Evolutionary conservation across 2,113 vertebrate species (phyloP).

Genomic region (Carassius gibelio): DNA sequence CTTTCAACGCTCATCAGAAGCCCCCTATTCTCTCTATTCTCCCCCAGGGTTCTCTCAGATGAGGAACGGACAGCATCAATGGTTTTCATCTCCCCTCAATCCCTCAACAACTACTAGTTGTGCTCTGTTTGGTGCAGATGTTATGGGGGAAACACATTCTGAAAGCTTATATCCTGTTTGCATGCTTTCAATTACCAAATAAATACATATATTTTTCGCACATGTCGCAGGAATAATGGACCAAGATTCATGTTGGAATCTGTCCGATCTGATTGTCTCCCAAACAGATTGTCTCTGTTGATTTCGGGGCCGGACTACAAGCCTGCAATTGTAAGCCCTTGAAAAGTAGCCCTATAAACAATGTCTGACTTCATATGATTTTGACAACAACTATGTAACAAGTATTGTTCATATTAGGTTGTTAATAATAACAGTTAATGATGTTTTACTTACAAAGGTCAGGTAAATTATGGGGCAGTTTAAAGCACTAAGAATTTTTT

Average conservation of each 20-base stretch:
- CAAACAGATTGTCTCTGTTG: conserved; percentile 51
- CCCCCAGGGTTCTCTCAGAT: conserved; percentile 1
- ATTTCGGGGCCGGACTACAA: conserved; percentile 28
- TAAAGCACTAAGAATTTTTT: neutral
- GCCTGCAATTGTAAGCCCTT: neutral
- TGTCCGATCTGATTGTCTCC: conserved; percentile 53
- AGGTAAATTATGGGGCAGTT: neutral
- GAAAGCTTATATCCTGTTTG: conserved; percentile 60
- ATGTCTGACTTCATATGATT: conserved; percentile 8
- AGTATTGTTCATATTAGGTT: neutral
- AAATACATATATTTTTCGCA: conserved; percentile 60
- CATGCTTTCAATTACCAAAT: conserved; percentile 61
- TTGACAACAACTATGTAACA: neutral
- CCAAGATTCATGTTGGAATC: conserved; percentile 46
- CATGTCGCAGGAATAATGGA: conserved; percentile 46
- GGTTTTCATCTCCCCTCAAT: conserved; percentile 48
- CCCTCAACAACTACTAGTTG: conserved; percentile 55
- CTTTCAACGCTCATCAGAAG: neutral
- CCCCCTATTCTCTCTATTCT: conserved; percentile 31
- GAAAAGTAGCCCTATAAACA: conserved; percentile 5
- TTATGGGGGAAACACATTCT: conserved; percentile 50
- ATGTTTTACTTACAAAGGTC: neutral
- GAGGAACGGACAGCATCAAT: conserved; percentile 19
- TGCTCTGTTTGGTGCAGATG: conserved; percentile 56
- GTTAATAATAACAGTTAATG: neutral